Percentiles rank a stretch among this genome's conserved stretches.
Evolutionary conservation across 2,113 vertebrate genomes (phyloP).

Genomic region (Epinephelus cyanopodus): DNA sequence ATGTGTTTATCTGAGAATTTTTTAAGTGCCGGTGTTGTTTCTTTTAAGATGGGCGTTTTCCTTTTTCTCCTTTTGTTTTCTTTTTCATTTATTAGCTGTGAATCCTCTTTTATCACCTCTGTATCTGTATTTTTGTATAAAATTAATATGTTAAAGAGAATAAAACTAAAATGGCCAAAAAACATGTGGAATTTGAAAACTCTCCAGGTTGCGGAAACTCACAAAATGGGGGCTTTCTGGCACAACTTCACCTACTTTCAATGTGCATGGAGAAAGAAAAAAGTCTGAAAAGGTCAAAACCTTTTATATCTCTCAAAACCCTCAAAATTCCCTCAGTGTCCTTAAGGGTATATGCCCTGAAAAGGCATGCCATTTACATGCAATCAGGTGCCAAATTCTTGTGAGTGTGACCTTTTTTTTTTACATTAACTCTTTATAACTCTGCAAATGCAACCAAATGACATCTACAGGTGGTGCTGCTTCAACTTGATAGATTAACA

Average conservation of each 20-base stretch:
- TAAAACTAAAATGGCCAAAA: too few relatives aligned
- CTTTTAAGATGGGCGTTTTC: too few relatives aligned
- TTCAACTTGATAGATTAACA: not conserved
- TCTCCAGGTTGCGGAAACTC: not conserved
- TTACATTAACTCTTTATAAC: not conserved
- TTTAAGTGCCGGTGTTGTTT: too few relatives aligned
- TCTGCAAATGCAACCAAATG: not conserved
- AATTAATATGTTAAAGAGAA: too few relatives aligned
- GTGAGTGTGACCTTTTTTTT: not conserved
- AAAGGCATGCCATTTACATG: not conserved
- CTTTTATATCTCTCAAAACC: not conserved
- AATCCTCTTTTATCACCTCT: too few relatives aligned
- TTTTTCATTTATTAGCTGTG: too few relatives aligned
- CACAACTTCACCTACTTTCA: too few relatives aligned
- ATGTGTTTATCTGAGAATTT: too few relatives aligned
- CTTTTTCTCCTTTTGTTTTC: too few relatives aligned
- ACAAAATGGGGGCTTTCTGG: not conserved
- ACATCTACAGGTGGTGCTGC: not conserved
- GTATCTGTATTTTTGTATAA: too few relatives aligned
- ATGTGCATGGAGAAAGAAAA: too few relatives aligned
- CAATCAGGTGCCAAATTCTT: not conserved
- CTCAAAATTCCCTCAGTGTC: not conserved
- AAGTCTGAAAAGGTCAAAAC: not conserved
- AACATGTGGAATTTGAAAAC: not conserved
- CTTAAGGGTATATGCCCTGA: not conserved